These are phyloP conservation scores for Lithodes maja DNA, from an alignment of 2,888 invertebrate species.

Conservation along the genomic window DNA sequence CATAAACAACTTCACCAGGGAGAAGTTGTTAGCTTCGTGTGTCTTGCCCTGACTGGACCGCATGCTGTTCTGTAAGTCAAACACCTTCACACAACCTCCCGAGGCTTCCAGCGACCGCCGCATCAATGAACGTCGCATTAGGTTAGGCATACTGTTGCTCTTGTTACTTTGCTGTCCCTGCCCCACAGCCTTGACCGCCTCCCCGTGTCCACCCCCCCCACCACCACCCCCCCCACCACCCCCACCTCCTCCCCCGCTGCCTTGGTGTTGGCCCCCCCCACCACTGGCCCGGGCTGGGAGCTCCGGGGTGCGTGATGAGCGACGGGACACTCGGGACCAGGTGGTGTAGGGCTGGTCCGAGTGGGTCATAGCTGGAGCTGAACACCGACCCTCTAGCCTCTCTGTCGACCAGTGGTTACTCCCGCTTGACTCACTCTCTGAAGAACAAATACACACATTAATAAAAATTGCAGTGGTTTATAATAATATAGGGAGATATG, in stretches of 20 bases:
- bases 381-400: constrained; percentile 69
- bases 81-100: constrained; percentile 72
- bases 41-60: constrained; percentile 73
- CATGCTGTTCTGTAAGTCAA: constrained; percentile 73
- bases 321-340: constrained; percentile 86
- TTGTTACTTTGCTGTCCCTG: constrained; percentile 59
- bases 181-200: constrained; percentile 23
- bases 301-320: constrained; percentile 67
- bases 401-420: constrained; percentile 72
- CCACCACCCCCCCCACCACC: neutral
- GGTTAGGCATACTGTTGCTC: constrained; percentile 78
- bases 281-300: constrained; percentile 54
- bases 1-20: constrained; percentile 90
- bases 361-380: constrained; percentile 84
- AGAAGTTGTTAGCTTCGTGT: constrained; percentile 78
- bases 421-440: constrained; percentile 71
- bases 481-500: too few species aligned
- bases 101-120: constrained; percentile 67
- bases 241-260: neutral
- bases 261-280: constrained; percentile 8
- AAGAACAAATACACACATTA: neutral
- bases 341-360: constrained; percentile 92
- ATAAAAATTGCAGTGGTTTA: too few species aligned
- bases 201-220: constrained; percentile 8
- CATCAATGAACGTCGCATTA: constrained; percentile 69